Base-by-base conservation (phyloP, 2,888 invertebrate genomes). In the Oscheius onirici region DNA sequence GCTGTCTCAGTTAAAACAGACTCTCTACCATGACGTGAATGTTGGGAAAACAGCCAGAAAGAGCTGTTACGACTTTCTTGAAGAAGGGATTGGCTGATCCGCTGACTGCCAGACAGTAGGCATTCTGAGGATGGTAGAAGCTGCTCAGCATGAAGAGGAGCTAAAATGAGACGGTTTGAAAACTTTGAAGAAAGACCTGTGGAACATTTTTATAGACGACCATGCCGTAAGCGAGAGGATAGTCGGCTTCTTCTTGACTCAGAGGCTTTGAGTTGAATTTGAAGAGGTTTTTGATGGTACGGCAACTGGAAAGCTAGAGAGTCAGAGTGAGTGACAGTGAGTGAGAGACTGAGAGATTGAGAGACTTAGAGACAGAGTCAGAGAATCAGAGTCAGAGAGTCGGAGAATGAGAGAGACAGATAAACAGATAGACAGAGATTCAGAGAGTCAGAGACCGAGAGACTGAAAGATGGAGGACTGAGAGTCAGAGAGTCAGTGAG, bases 41-140 rank as follows among this genome's bases (percentile, higher is more conserved):
- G 69, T 84, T 84, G 0, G 74, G 71, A 63, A 79, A 82, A 52
- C 84, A 84, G 6, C 66, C 60, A 1, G 73, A 34, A 0, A 84
- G 24, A 8, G 74, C 71, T 26, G 71, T 46, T n/a, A 83, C 60
- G 10, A 77, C 40, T 15, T 72, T 52, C 17, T 79, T 74, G 60
- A 84, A 84, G 11, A 69, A 40, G 2, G 58, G 46, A 11, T 41
- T 67, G 0, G 83, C 63, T 26, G 78, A 78, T 22, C 75, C 77
- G 41, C 83, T 81, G 13, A 83, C 79, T 2, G 81, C 83, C 40
- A 84, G 54, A 71, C 83, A 85, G 58, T 81, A 84, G 17, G 74
- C 78, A 63, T 84, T 84, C 71, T 84, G 84, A 5, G 84, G 84
- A 3, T 83, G 83, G 55, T 84, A 84, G 34, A 84, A 61, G 26